phyloP scores from a whole-genome alignment of 2,797 vertebrate species.

The Halcyon badia region DNA sequence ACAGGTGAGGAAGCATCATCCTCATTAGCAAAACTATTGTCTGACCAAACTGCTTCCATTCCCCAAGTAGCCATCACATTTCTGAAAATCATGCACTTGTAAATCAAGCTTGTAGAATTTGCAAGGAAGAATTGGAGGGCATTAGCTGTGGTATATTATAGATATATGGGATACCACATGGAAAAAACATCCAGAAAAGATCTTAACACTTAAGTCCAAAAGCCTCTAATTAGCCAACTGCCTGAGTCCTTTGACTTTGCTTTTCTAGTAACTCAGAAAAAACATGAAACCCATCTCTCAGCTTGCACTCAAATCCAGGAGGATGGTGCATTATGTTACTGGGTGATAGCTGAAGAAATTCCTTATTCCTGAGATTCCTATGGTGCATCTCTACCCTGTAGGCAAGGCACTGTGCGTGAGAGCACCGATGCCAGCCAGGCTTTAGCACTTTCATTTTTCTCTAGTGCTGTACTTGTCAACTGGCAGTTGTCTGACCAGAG shows the following conservation, averaged over 20 bases:
- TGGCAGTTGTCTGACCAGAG: neutral
- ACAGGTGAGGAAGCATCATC: neutral
- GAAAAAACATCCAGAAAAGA: neutral
- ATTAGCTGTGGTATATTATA: neutral
- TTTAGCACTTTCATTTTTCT: neutral
- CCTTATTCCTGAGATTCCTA: neutral
- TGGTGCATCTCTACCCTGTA: neutral
- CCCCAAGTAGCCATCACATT: neutral
- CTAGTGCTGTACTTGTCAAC: neutral
- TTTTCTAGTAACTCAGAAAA: neutral
- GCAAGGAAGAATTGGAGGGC: neutral
- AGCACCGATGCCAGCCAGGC: neutral
- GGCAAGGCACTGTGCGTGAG: accelerated
- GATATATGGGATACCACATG: neutral
- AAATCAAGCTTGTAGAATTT: neutral
- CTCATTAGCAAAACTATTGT: neutral
- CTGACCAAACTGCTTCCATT: neutral
- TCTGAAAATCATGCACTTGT: neutral
- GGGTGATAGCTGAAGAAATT: neutral
- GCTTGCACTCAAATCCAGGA: neutral
- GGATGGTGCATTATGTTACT: accelerated
- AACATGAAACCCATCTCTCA: accelerated
- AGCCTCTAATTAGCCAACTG: neutral
- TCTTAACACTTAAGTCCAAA: neutral
- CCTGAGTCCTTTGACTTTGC: neutral